A percentile compares a stretch with the other conserved stretches of the same genome.
phyloP scores from a whole-genome alignment of 2,113 vertebrate species.

The Naja naja region DNA sequence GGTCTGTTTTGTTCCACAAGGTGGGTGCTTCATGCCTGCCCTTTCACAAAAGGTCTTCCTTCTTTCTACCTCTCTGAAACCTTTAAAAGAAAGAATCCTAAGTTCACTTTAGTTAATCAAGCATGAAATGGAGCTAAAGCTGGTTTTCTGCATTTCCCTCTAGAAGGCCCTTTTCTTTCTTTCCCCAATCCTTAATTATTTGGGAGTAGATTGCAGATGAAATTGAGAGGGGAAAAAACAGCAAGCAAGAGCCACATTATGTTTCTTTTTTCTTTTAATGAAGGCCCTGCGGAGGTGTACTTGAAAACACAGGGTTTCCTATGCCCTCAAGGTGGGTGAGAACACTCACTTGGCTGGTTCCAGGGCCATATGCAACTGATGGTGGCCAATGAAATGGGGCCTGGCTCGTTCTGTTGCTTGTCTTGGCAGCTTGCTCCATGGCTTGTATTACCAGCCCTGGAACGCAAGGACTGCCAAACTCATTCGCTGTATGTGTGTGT shows the following conservation, averaged over 20 bases:
- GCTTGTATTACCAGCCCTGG: slow-evolving; percentile 81
- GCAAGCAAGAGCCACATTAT: slow-evolving; percentile 61
- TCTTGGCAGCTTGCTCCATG: slow-evolving; percentile 75
- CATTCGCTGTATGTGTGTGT: slow-evolving; percentile 38
- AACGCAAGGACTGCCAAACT: slow-evolving; percentile 76
- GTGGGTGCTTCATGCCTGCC: background rate
- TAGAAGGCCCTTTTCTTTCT: slow-evolving; percentile 58
- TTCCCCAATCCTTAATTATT: slow-evolving; percentile 25
- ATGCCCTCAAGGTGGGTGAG: slow-evolving; percentile 81
- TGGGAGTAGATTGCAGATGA: slow-evolving; percentile 65
- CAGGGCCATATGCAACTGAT: slow-evolving; percentile 78
- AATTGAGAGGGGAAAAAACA: slow-evolving; percentile 53
- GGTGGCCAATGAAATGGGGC: slow-evolving; percentile 78
- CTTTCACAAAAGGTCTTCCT: background rate
- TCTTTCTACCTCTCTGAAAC: slow-evolving; percentile 21
- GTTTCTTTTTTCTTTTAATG: slow-evolving; percentile 81
- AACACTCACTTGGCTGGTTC: slow-evolving; percentile 75
- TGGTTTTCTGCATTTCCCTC: slow-evolving; percentile 63
- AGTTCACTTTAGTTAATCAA: slow-evolving; percentile 52
- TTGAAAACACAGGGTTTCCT: slow-evolving; percentile 83
- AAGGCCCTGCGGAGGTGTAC: slow-evolving; percentile 79
- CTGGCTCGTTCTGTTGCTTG: slow-evolving; percentile 79
- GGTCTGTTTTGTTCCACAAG: background rate
- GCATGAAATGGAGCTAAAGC: slow-evolving; percentile 65
- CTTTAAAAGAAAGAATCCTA: slow-evolving; percentile 41